Base-by-base conservation (phyloP, 2,113 vertebrate genomes). In the Aramus guarauna region DNA sequence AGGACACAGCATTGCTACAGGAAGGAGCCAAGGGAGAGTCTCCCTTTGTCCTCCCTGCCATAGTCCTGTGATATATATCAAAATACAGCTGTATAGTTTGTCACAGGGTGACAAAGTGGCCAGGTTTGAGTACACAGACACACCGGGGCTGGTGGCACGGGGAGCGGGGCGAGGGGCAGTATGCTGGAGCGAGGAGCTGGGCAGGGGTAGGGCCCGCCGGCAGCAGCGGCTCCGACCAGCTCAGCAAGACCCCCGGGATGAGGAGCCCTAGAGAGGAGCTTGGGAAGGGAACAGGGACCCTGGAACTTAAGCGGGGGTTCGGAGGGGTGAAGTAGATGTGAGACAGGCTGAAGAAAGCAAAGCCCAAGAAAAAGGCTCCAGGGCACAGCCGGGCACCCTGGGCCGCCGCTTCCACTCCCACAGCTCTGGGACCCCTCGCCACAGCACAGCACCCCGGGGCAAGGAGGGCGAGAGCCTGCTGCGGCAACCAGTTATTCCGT, bases 191-290 rank as follows among this genome's bases (percentile, higher is more conserved):
- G 0, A 66, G 63, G 39, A 34, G 5, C 56, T 32, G 75, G 52
- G 26, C 55, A 53, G 86, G 60, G 52, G 13, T 43, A 47, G 53
- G 14, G 17, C 52, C 21, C 6, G 1, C 24, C 7, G 58, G 59
- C 27, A 5, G 29, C 0, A 6, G 20, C 11, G 7, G 9, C 52
- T 90, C 36, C 2, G 0, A n/a, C 29, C 53, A 52, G 12, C 69
- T 34, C 52, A 56, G 39, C 18, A 60, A 63, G 32, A 77, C 2
- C 0, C 8, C 21, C 0, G 2, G 32, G 36, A 45, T 45, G 41
- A 55, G 29, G 37, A 69, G 39, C 30, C 55, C 68, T 55, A 6
- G 52, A 32, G 52, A 82, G 16, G 9, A 52, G 11, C 29, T 74
- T 15, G 5, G 11, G 26, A 56, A 81, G 37, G 36, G 16, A 22